Evolutionary conservation across 2,888 invertebrate genomes (phyloP), one percentile per base, ranked within the genome.

Genomic region (Leptinotarsa haldemani): DNA sequence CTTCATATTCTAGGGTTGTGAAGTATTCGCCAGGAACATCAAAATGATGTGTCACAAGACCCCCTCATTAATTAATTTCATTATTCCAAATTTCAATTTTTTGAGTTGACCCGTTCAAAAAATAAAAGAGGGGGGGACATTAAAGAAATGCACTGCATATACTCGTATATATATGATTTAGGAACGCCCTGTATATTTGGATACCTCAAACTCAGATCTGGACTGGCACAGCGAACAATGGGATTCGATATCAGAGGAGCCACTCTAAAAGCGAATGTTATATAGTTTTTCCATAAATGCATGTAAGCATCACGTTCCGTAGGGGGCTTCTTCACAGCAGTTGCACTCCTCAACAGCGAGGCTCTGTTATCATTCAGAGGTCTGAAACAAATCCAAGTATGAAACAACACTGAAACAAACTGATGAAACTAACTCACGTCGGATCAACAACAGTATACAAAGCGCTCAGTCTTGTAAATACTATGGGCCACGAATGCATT

Each of bases 261-360:
- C 64, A 99, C 94, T 69, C 97, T 92, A 89, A 98, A 99, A 9
- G 97, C 97, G 90, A 98, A 95, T 18, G 97, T 96, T 82, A 98
- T 93, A 88, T 99, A 98, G 89, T 98, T 98, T 85, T 97, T 95
- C 98, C 99, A 99, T 30, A 99, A 92, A 88, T 96, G 96, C 90
- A 99, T 93, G 87, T 98, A 97, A 48, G 96, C 93, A 86, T 98
- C 98, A 80, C 97, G 90, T 88, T 98, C 98, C 80, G 95, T 96
- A 70, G 97, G 93, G 12, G 96, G 94, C 85, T 97, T 97, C 83
- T 96, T 93, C 0, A 96, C 94, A 5, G 96, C 91, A 0, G 96
- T 94, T 7, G 96, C 95, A 80, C 95, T 93, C 73, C 99, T 91
- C 75, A 99, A 88, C 30, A 99, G 90, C 0, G 98, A 98, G 0